Percentiles rank a stretch among this genome's conserved stretches.
phyloP scores from a whole-genome alignment of 2,113 vertebrate species.

The Mormoops blainvillei region DNA sequence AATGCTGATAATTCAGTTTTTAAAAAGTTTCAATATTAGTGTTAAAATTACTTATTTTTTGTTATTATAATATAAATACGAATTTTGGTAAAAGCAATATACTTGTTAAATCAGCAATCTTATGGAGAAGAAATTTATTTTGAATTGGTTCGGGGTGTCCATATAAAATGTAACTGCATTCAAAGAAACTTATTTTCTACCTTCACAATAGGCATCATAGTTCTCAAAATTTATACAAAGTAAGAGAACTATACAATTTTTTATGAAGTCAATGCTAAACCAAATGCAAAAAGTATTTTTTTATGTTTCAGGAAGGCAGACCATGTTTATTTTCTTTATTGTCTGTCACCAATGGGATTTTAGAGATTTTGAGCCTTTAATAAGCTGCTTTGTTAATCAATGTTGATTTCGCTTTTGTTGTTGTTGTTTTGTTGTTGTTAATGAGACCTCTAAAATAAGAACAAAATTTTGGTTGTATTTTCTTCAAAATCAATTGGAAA shows the following conservation, averaged over 20 bases:
- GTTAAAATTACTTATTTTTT: neutral
- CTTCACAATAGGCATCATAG: neutral
- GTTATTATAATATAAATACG: neutral
- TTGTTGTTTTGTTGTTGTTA: neutral
- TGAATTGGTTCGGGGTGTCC: neutral
- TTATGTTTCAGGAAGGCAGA: neutral
- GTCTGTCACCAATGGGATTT: neutral
- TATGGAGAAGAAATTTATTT: neutral
- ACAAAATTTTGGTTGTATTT: neutral
- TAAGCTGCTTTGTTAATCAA: neutral
- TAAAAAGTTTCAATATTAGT: neutral
- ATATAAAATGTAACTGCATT: neutral
- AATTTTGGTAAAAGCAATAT: constrained; percentile 12
- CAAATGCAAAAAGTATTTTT: neutral
- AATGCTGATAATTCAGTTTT: neutral
- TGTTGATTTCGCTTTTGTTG: neutral
- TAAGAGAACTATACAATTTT: neutral
- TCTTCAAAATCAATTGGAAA: constrained; percentile 22
- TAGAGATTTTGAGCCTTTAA: neutral
- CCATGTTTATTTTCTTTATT: neutral
- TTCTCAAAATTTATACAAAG: neutral
- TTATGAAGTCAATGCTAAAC: neutral
- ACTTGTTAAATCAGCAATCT: neutral
- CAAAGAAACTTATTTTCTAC: neutral
- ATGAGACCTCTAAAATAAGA: neutral